Percentiles rank a stretch among this genome's conserved stretches.
phyloP scores from a whole-genome alignment of 2,113 vertebrate species.

The Struthio camelus region DNA sequence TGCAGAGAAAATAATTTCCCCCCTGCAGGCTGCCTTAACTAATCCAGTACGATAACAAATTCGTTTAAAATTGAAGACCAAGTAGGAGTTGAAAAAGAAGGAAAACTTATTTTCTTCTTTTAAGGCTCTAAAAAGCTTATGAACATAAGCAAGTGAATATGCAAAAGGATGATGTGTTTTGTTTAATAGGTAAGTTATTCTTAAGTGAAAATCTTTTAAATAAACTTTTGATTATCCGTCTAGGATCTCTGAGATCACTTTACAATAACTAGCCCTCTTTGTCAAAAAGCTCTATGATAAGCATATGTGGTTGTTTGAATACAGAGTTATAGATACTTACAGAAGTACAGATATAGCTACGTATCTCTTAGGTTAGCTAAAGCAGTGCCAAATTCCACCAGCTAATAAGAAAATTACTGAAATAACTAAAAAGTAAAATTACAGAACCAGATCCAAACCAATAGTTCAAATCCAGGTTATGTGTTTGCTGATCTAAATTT shows the following conservation, averaged over 20 bases:
- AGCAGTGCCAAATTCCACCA: not conserved
- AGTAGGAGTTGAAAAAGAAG: not conserved
- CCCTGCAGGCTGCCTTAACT: not conserved
- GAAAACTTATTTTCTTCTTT: not conserved
- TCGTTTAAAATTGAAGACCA: not conserved
- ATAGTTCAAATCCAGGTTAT: not conserved
- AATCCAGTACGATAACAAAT: not conserved
- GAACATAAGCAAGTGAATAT: not conserved
- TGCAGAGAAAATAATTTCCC: not conserved
- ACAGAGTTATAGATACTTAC: not conserved
- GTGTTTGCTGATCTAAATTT: not conserved
- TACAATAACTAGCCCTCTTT: not conserved
- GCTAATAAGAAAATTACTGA: not conserved
- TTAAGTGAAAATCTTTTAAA: not conserved
- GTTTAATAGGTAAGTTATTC: not conserved
- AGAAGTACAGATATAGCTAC: not conserved
- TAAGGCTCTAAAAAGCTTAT: not conserved
- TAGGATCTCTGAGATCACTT: not conserved
- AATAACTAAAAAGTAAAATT: not conserved
- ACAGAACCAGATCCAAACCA: not conserved
- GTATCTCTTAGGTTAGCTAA: not conserved
- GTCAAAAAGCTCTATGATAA: not conserved
- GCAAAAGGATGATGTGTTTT: not conserved
- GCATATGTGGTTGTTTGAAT: not conserved
- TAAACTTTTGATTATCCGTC: not conserved